Conservation (phyloP, 53 echinoderm and acorn worm genomes). For the Temnopleurus reevesii region DNA sequence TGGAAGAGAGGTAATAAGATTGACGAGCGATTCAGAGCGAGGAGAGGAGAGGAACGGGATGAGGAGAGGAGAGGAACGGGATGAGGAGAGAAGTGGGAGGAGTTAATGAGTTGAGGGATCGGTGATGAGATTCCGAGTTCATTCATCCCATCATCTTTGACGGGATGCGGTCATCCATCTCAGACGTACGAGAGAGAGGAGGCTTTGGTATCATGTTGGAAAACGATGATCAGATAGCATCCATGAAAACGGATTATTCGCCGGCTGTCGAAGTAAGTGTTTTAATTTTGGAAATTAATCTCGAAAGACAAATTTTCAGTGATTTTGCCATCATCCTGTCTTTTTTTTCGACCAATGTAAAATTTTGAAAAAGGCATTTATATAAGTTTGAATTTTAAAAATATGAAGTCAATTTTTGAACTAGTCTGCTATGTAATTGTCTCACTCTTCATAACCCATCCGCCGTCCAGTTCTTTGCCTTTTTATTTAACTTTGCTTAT, state of each 20-base stretch:
- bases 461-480: no score
- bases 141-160: background rate
- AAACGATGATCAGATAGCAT: background rate
- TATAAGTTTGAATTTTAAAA: no score
- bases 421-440: no score
- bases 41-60: background rate
- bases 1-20: background rate
- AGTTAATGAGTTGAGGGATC: no score
- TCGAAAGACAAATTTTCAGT: no score
- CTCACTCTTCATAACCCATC: no score
- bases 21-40: background rate
- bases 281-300: no score
- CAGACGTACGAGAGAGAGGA: background rate
- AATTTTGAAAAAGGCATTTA: no score
- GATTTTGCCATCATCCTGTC: no score
- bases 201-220: background rate
- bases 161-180: background rate
- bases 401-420: no score
- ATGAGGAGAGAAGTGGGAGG: background rate
- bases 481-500: no score
- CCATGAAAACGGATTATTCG: background rate
- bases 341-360: no score
- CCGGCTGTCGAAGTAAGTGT: background rate
- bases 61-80: background rate
- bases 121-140: background rate